phyloP scores from a whole-genome alignment of 2,888 invertebrate genomes.

The Leucania comma region DNA sequence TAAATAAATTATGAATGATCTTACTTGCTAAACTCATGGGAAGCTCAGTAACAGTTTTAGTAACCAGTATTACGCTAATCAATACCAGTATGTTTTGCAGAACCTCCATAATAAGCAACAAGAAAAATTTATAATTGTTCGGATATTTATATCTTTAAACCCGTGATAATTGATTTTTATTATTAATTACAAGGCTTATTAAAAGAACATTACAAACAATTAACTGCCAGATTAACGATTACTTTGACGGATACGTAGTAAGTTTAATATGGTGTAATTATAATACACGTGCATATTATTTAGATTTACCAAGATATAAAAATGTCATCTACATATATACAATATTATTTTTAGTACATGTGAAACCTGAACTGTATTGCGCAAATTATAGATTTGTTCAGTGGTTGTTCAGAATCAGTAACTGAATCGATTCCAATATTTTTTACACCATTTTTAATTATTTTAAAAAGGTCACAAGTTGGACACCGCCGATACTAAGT shows the following conservation, averaged over 20 bases:
- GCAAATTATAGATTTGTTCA: too few species aligned
- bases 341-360: too few species aligned
- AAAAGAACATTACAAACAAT: not conserved
- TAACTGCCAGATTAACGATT: not conserved
- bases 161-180: not conserved
- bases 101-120: not conserved
- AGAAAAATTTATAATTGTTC: not conserved
- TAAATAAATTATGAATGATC: not conserved
- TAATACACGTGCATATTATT: not conserved
- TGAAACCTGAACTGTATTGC: too few species aligned
- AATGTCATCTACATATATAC: too few species aligned
- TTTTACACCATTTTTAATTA: too few species aligned
- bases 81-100: not conserved
- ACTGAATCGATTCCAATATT: too few species aligned
- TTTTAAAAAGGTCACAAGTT: too few species aligned
- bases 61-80: not conserved
- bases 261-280: not conserved
- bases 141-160: not conserved
- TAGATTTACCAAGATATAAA: too few species aligned
- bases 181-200: not conserved
- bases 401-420: too few species aligned
- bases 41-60: not conserved
- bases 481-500: too few species aligned
- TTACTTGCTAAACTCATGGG: not conserved
- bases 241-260: not conserved